A percentile compares a stretch with the other conserved stretches of the same genome.
Conservation (phyloP, 2,888 invertebrate species). For the Microctonus brassicae region DNA sequence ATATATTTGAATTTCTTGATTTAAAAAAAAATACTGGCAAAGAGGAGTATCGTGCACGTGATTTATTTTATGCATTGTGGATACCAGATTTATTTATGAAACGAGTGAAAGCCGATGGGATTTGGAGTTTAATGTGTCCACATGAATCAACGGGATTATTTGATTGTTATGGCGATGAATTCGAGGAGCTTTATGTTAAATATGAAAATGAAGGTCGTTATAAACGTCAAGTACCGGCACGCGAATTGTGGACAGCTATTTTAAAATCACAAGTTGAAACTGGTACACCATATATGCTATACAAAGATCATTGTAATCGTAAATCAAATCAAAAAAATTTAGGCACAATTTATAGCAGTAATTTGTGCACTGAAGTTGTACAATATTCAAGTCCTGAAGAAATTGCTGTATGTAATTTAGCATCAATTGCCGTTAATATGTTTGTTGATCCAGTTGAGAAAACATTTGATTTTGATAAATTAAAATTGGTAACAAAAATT, state of each 20-base stretch:
- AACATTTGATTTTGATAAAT: slow-evolving; percentile 72
- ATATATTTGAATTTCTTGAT: slow-evolving; percentile 75
- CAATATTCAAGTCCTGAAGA: slow-evolving; percentile 74
- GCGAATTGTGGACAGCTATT: slow-evolving; percentile 74
- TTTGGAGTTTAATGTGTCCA: slow-evolving; percentile 77
- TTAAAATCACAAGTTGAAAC: slow-evolving; percentile 75
- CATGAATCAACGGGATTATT: slow-evolving; percentile 72
- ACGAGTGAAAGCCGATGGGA: slow-evolving; percentile 70
- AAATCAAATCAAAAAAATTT: slow-evolving; percentile 78
- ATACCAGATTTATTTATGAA: slow-evolving; percentile 77
- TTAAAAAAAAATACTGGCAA: slow-evolving; percentile 74
- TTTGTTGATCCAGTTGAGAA: slow-evolving; percentile 70
- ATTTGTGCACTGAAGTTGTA: slow-evolving; percentile 77
- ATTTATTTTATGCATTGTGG: slow-evolving; percentile 76
- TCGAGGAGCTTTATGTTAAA: slow-evolving; percentile 72
- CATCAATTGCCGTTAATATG: slow-evolving; percentile 75
- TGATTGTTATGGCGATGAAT: slow-evolving; percentile 75
- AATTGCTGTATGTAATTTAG: slow-evolving; percentile 77
- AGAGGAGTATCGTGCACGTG: slow-evolving; percentile 75
- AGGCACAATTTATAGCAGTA: slow-evolving; percentile 78
- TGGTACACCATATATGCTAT: slow-evolving; percentile 76
- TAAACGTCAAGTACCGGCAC: slow-evolving; percentile 68
- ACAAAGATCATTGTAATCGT: slow-evolving; percentile 74
- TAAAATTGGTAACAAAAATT: slow-evolving; percentile 72
- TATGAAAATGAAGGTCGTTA: slow-evolving; percentile 70